A percentile compares a stretch with the other conserved stretches of the same genome.
Conservation (phyloP, 2,888 invertebrate species). For the Patella ulyssiponensis region DNA sequence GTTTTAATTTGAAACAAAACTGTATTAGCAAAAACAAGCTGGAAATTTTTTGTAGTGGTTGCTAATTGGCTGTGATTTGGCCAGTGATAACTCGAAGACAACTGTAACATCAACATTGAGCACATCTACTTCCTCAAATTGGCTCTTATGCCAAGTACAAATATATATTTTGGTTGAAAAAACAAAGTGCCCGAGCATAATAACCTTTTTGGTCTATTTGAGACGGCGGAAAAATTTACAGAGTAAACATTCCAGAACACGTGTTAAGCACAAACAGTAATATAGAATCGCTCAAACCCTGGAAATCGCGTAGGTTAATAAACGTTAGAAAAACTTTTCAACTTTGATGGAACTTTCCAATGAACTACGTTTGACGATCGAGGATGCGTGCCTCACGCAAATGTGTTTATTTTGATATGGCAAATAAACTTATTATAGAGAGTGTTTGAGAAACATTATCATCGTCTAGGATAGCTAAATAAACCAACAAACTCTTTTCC, state of each 20-base stretch:
- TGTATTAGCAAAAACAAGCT: slow-evolving; percentile 10
- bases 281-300: too few relatives aligned
- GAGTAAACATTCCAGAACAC: slow-evolving; percentile 32
- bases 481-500: background rate
- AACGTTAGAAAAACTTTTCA: too few relatives aligned
- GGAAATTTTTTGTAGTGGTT: background rate
- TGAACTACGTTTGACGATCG: too few relatives aligned
- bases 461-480: slow-evolving; percentile 10
- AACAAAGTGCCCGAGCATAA: slow-evolving; percentile 28
- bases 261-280: slow-evolving; percentile 19
- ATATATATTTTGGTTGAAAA: slow-evolving; percentile 27
- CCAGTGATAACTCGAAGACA: background rate
- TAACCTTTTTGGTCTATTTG: slow-evolving; percentile 19
- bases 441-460: slow-evolving; percentile 16
- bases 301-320: too few relatives aligned
- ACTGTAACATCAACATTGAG: slow-evolving; percentile 8
- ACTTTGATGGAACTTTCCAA: too few relatives aligned
- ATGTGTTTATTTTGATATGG: slow-evolving; percentile 29
- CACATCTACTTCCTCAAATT: slow-evolving; percentile 20
- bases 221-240: slow-evolving; percentile 26
- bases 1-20: slow-evolving; percentile 5
- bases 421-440: slow-evolving; percentile 27
- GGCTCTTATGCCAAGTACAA: slow-evolving; percentile 27
- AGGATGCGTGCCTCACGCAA: slow-evolving; percentile 12
- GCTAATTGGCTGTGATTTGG: slow-evolving; percentile 12